These are phyloP conservation scores for Crocuta crocuta DNA, from an alignment of 2,113 vertebrate genomes.

Conservation along the genomic window DNA sequence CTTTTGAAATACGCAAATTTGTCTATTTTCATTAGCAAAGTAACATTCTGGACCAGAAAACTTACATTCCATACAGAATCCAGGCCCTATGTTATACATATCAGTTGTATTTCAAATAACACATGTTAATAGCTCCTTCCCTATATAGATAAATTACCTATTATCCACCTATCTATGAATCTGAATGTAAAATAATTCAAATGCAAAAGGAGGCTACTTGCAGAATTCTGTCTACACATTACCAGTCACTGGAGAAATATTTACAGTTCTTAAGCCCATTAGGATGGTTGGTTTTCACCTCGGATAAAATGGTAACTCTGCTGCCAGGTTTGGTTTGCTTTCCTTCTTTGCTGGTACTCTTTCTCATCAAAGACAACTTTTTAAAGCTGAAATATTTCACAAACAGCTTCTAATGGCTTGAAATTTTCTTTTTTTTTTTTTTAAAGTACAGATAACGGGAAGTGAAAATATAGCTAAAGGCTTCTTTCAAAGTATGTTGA, in stretches of 20 bases:
- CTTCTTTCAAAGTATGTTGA: conserved; percentile 54
- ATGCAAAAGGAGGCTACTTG: neutral
- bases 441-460: neutral
- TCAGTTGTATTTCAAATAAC: conserved; percentile 39
- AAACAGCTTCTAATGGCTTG: conserved; percentile 37
- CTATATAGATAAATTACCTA: conserved; percentile 42
- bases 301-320: conserved; percentile 28
- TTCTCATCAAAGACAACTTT: conserved; percentile 53
- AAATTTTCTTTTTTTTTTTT: neutral
- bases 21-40: conserved; percentile 3
- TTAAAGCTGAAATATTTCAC: conserved; percentile 53
- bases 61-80: neutral
- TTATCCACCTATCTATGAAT: conserved; percentile 44
- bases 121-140: neutral
- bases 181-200: conserved; percentile 52
- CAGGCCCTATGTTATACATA: neutral
- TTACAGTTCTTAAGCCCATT: conserved; percentile 9
- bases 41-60: neutral
- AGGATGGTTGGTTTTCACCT: neutral
- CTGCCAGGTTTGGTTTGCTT: neutral
- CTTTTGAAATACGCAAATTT: conserved; percentile 45
- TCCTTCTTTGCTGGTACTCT: conserved; percentile 14
- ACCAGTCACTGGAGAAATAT: conserved; percentile 34
- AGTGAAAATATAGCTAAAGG: conserved; percentile 25
- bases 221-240: conserved; percentile 29